A percentile compares a stretch with the other conserved stretches of the same genome.
These are phyloP conservation scores for Entelurus aequoreus DNA, from an alignment of 2,113 vertebrate genomes.

Conservation along the genomic window DNA sequence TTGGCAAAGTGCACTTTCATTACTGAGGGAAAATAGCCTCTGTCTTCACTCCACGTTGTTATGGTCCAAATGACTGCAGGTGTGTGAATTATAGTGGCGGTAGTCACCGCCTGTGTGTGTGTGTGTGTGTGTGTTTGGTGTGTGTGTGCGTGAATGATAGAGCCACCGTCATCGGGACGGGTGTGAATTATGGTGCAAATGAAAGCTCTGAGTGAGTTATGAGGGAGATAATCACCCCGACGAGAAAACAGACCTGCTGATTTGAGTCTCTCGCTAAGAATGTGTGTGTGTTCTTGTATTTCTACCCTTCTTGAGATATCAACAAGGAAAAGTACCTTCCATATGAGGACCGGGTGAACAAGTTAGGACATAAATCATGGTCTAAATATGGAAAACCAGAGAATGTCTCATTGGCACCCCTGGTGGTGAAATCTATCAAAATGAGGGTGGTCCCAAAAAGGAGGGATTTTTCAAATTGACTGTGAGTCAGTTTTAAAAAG, in stretches of 20 bases:
- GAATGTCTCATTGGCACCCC: too few species aligned
- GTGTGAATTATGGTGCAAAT: constrained; percentile 60
- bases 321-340: too few species aligned
- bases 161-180: constrained; percentile 38
- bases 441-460: too few species aligned
- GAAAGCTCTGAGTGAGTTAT: constrained; percentile 65
- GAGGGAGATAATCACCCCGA: constrained; percentile 62
- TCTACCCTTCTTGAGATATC: too few species aligned
- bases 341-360: too few species aligned
- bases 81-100: constrained; percentile 45
- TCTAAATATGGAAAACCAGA: too few species aligned
- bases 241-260: constrained; percentile 49
- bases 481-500: too few species aligned
- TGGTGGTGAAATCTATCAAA: too few species aligned
- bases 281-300: too few species aligned
- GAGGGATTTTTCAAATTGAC: too few species aligned
- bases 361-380: too few species aligned
- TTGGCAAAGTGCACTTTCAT: neutral
- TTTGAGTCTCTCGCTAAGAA: constrained; percentile 23
- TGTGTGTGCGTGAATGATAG: constrained; percentile 43
- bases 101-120: neutral
- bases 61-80: constrained; percentile 44
- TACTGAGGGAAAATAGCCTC: constrained; percentile 6
- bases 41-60: constrained; percentile 10
- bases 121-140: neutral